phyloP scores from a whole-genome alignment of 1,140 invertebrate species.

The Mercenaria mercenaria region DNA sequence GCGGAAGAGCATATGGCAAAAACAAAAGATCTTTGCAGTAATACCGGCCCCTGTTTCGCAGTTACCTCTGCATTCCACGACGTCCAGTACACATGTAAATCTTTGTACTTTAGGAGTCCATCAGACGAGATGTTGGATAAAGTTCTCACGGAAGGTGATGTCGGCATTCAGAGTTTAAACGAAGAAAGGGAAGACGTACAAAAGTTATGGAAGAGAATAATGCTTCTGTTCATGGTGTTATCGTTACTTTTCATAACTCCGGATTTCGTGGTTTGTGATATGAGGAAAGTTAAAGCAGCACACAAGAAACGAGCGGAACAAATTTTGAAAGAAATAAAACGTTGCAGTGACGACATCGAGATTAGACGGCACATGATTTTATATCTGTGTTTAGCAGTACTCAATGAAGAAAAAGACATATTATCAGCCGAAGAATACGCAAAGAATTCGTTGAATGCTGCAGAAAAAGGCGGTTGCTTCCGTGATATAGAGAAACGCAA shows the following conservation, averaged over 20 bases:
- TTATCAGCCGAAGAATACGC: background rate
- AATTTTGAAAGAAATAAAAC: constrained; percentile 15
- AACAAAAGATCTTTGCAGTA: background rate
- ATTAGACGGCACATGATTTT: constrained; percentile 5
- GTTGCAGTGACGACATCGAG: background rate
- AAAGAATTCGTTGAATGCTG: background rate
- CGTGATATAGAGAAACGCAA: constrained; percentile 2
- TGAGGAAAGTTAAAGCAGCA: background rate
- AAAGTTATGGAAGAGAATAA: constrained; percentile 16
- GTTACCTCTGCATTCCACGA: constrained; percentile 1
- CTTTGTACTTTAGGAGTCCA: background rate
- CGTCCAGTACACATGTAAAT: constrained; percentile 15
- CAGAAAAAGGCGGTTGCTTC: background rate
- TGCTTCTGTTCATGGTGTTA: background rate
- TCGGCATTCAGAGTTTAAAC: background rate
- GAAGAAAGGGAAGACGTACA: constrained; percentile 20
- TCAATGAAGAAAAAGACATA: background rate
- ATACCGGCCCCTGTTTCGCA: background rate
- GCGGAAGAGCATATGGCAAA: constrained; percentile 1
- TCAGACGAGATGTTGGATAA: background rate
- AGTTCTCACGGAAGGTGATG: background rate
- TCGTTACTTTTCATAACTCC: background rate
- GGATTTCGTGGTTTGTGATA: background rate
- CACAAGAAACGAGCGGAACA: background rate
- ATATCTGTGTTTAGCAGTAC: background rate